Conservation (phyloP, 30 jellyfish, hydroid and myxozoan species). For the Pseudorhiza aurosa region DNA sequence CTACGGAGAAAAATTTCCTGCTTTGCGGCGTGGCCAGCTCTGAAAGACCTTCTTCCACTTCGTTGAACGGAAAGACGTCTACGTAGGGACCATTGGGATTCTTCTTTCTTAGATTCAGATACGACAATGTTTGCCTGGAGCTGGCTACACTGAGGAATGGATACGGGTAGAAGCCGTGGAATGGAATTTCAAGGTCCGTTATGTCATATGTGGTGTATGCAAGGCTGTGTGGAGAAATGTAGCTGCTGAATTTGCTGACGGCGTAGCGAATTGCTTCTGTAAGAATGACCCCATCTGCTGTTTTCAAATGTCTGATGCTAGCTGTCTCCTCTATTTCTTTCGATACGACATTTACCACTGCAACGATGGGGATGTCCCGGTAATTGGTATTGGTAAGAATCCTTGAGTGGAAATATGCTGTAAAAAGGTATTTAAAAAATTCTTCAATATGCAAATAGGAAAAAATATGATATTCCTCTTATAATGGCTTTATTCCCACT, state of each 20-base stretch:
- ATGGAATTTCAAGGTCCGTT: neutral
- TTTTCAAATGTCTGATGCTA: neutral
- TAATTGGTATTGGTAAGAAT: no score
- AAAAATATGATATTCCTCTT: no score
- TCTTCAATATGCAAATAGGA: no score
- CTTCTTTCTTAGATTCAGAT: neutral
- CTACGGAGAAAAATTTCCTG: constrained; percentile 34
- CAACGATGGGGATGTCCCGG: neutral
- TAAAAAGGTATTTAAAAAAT: no score
- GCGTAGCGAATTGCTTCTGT: constrained; percentile 13
- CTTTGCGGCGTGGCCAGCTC: no score
- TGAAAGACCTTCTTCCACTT: neutral
- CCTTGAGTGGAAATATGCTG: no score
- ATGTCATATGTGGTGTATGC: neutral
- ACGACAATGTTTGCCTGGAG: neutral
- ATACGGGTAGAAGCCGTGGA: neutral
- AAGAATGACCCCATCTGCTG: constrained; percentile 4
- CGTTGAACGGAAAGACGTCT: neutral
- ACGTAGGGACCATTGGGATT: neutral
- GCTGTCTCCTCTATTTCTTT: neutral
- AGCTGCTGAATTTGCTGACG: no score
- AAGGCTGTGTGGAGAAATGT: no score
- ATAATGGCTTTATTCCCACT: no score
- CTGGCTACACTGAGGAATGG: neutral
- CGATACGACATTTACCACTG: neutral